Evolutionary conservation across 1,140 invertebrate species (phyloP).

Genomic region (Drosophila kohkoa): DNA sequence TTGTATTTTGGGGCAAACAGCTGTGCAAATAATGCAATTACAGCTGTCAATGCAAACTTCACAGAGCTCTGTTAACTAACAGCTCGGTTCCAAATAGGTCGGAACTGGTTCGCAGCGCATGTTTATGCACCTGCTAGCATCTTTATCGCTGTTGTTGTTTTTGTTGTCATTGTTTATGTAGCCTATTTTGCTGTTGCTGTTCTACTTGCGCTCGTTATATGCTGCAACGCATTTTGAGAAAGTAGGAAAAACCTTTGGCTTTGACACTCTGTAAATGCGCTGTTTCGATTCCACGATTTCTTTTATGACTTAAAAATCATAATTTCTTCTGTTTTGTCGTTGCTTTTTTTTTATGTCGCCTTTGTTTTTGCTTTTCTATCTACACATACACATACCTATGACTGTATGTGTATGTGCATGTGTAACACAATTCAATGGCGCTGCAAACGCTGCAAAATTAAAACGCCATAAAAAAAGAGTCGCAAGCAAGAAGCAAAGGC

Average conservation of each 20-base stretch:
- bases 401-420: slow-evolving; percentile 9
- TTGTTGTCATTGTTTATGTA: slow-evolving; percentile 4
- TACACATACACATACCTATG: slow-evolving; percentile 5
- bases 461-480: slow-evolving; percentile 40
- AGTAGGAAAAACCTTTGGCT: slow-evolving; percentile 2
- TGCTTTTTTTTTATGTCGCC: slow-evolving; percentile 20
- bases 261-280: neutral
- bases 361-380: slow-evolving; percentile 27
- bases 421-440: slow-evolving; percentile 43
- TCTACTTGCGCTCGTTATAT: slow-evolving; percentile 18
- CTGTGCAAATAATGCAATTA: slow-evolving; percentile 52
- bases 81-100: slow-evolving; percentile 30
- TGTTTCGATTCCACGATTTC: slow-evolving; percentile 8
- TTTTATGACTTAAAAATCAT: slow-evolving; percentile 7
- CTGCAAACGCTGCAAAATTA: slow-evolving; percentile 44
- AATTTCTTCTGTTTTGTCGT: slow-evolving; percentile 13
- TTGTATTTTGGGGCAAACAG: slow-evolving; percentile 32
- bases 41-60: slow-evolving; percentile 48
- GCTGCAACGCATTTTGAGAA: slow-evolving; percentile 32
- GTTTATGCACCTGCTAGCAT: slow-evolving; percentile 46
- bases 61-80: slow-evolving; percentile 40
- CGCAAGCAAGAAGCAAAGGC: slow-evolving; percentile 38
- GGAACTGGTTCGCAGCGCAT: slow-evolving; percentile 35
- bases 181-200: slow-evolving; percentile 11
- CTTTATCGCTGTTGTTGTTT: slow-evolving; percentile 6